Evolutionary conservation across 1,140 invertebrate species (phyloP).

Genomic region (Brachionus asplanchnoidis): DNA sequence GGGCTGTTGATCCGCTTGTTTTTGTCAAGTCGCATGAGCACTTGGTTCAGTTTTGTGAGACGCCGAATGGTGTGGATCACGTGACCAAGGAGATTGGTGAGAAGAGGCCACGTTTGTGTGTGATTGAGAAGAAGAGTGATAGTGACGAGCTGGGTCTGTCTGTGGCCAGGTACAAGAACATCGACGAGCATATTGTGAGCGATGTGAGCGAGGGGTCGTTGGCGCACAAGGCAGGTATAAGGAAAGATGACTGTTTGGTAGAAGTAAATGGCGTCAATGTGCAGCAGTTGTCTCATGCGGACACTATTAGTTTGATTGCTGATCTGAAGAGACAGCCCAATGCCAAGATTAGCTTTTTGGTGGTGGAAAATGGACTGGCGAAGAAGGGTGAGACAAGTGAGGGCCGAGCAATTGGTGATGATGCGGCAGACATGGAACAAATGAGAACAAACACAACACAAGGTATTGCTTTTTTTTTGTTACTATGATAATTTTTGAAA

Average conservation of each 20-base stretch:
- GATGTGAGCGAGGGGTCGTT: neutral
- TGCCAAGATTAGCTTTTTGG: neutral
- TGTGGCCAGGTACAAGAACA: neutral
- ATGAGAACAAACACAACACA: no score
- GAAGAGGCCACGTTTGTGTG: neutral
- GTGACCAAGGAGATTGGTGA: neutral
- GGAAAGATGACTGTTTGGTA: neutral
- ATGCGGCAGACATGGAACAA: no score
- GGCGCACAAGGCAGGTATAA: slow-evolving; percentile 7
- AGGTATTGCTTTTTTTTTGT: no score
- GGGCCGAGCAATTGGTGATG: neutral
- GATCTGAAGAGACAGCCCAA: neutral
- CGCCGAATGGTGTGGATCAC: neutral
- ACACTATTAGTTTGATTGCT: slow-evolving; percentile 11
- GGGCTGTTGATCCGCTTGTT: neutral
- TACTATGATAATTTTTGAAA: no score
- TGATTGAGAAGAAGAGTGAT: slow-evolving; percentile 8
- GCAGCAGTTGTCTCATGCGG: neutral
- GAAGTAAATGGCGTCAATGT: slow-evolving; percentile 34
- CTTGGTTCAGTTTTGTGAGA: neutral
- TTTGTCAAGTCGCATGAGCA: neutral
- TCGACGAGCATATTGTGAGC: slow-evolving; percentile 12
- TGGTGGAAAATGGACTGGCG: neutral
- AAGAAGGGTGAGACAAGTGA: neutral
- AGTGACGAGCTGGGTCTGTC: slow-evolving; percentile 23